These are phyloP conservation scores for Etheostoma cragini DNA, from an alignment of 2,113 vertebrate genomes.

Conservation along the genomic window DNA sequence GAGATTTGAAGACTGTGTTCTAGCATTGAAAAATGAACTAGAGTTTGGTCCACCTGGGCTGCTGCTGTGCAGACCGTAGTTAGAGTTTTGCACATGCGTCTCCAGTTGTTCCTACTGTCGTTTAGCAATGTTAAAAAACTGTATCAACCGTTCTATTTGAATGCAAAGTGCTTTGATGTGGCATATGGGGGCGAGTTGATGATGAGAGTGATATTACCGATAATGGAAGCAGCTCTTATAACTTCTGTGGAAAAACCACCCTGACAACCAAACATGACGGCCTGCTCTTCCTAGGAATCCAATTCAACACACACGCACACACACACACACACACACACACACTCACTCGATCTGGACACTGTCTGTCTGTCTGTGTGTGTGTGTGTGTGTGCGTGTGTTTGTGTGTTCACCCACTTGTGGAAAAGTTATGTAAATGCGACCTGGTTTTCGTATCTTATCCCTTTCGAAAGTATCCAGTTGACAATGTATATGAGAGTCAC, in stretches of 20 bases:
- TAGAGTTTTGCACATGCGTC: too few relatives aligned
- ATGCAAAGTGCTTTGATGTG: neutral
- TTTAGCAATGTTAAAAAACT: too few relatives aligned
- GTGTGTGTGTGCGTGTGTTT: conserved; percentile 15
- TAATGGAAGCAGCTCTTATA: neutral
- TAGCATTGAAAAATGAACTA: too few relatives aligned
- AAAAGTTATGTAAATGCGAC: conserved; percentile 44
- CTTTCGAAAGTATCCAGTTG: neutral
- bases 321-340: too few relatives aligned
- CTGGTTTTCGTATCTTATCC: conserved; percentile 24
- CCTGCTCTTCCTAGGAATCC: conserved; percentile 32
- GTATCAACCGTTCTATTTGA: too few relatives aligned
- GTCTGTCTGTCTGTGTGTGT: neutral
- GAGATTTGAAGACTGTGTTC: too few relatives aligned
- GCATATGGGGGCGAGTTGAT: neutral
- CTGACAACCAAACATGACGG: neutral
- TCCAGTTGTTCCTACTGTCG: too few relatives aligned
- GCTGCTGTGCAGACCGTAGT: too few relatives aligned
- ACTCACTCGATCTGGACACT: too few relatives aligned
- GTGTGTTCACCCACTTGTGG: neutral
- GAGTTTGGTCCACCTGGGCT: too few relatives aligned
- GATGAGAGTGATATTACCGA: neutral
- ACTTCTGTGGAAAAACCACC: conserved; percentile 27
- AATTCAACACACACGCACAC: neutral
- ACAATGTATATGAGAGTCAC: neutral